Percentiles rank a stretch among this genome's conserved stretches.
Evolutionary conservation across 2,113 vertebrate species (phyloP).

Genomic region (Coracopsis vasa): DNA sequence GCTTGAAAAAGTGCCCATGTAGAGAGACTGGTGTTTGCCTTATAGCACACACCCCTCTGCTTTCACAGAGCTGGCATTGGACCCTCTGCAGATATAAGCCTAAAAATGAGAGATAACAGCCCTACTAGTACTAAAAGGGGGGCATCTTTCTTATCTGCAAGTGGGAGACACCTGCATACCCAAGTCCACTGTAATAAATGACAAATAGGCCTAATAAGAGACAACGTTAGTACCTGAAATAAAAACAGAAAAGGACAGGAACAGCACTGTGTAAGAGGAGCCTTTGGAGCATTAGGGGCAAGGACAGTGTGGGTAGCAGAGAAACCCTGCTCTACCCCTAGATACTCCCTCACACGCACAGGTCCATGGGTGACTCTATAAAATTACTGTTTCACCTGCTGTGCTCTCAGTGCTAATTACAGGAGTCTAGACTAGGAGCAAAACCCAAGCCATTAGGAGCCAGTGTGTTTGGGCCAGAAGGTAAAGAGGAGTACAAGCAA

Average conservation of each 20-base stretch:
- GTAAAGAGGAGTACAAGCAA: constrained; percentile 45
- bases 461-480: constrained; percentile 24
- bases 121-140: not conserved
- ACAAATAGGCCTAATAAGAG: not conserved
- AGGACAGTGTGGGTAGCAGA: not conserved
- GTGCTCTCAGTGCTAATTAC: constrained; percentile 28
- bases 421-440: not conserved
- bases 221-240: not conserved
- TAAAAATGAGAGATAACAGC: not conserved
- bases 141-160: not conserved
- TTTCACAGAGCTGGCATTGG: not conserved
- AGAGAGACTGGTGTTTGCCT: not conserved
- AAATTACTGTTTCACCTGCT: not conserved
- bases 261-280: not conserved
- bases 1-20: not conserved
- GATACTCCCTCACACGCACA: not conserved
- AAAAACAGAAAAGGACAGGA: not conserved
- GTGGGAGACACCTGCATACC: not conserved
- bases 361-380: not conserved
- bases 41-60: not conserved
- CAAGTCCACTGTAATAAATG: not conserved
- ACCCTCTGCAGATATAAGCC: not conserved
- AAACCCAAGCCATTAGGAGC: not conserved
- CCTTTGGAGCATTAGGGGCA: not conserved
- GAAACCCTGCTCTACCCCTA: not conserved